A percentile compares a stretch with the other conserved stretches of the same genome.
These are phyloP conservation scores for Tenebrosternarchus preto DNA, from an alignment of 2,113 vertebrate genomes.

Conservation along the genomic window DNA sequence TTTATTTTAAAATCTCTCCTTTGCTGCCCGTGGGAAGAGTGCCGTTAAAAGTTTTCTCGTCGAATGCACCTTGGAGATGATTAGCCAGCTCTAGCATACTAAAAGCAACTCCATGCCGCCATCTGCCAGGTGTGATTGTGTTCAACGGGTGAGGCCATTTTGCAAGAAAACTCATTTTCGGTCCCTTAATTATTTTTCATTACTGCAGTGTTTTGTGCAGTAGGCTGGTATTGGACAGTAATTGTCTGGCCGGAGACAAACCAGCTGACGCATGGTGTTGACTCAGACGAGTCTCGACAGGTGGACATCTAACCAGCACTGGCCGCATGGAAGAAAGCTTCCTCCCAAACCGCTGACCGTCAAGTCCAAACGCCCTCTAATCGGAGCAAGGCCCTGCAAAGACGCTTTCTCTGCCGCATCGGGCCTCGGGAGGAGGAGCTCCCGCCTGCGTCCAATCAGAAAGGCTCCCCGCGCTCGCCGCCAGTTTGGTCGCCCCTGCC, in stretches of 20 bases:
- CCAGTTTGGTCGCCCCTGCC: slow-evolving; percentile 58
- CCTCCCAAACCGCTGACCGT: slow-evolving; percentile 84
- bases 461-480: slow-evolving; percentile 56
- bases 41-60: slow-evolving; percentile 83
- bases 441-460: slow-evolving; percentile 56
- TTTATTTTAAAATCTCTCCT: neutral
- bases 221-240: slow-evolving; percentile 98
- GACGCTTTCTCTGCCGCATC: too few species aligned
- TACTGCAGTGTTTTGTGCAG: slow-evolving; percentile 86
- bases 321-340: slow-evolving; percentile 86
- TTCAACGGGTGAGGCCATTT: slow-evolving; percentile 94
- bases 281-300: slow-evolving; percentile 98
- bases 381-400: slow-evolving; percentile 77
- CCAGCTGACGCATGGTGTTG: slow-evolving; percentile 78
- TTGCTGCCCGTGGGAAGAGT: slow-evolving; percentile 68
- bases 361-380: slow-evolving; percentile 73
- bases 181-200: slow-evolving; percentile 99
- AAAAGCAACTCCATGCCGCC: slow-evolving; percentile 85
- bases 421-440: neutral
- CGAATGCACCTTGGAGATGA: slow-evolving; percentile 88
- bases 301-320: slow-evolving; percentile 85
- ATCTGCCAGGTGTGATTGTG: slow-evolving; percentile 96
- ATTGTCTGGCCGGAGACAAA: slow-evolving; percentile 89
- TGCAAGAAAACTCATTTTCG: slow-evolving; percentile 99
- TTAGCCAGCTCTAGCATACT: slow-evolving; percentile 92